phyloP scores from a whole-genome alignment of 2,113 vertebrate species.

The Chinchilla lanigera region DNA sequence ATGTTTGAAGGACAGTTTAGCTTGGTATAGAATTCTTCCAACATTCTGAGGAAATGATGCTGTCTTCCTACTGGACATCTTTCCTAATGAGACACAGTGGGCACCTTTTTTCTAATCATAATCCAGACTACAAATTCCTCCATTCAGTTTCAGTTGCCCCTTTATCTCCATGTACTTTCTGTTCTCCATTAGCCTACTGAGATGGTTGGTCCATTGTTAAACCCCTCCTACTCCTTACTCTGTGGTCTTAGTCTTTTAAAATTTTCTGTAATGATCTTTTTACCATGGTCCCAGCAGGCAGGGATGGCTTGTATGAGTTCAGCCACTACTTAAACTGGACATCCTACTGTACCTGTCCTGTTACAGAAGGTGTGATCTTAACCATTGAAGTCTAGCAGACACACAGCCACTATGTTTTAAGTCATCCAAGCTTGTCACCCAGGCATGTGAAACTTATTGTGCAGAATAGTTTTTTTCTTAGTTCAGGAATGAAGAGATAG shows the following conservation, averaged over 20 bases:
- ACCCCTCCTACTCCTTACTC: neutral
- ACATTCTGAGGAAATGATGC: neutral
- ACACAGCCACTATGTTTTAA: neutral
- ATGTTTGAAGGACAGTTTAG: slow-evolving; percentile 8
- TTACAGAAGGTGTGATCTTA: neutral
- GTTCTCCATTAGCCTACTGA: neutral
- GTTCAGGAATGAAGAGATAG: neutral
- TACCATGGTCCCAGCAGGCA: neutral
- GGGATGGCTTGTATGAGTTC: neutral
- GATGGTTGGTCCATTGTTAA: neutral
- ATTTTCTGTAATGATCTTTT: neutral
- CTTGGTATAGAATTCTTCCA: slow-evolving; percentile 13
- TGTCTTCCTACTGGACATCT: neutral
- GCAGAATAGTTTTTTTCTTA: neutral
- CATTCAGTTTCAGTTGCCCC: neutral
- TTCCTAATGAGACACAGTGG: neutral
- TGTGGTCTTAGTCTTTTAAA: neutral
- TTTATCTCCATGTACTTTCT: neutral
- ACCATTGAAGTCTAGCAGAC: neutral
- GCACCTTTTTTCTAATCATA: neutral
- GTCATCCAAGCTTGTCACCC: neutral
- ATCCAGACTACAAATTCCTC: neutral
- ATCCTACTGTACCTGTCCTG: neutral
- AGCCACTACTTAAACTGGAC: neutral
- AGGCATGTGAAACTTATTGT: neutral